A percentile compares a stretch with the other conserved stretches of the same genome.
phyloP scores from a whole-genome alignment of 2,888 invertebrate genomes.

The Pristionchus mayeri region DNA sequence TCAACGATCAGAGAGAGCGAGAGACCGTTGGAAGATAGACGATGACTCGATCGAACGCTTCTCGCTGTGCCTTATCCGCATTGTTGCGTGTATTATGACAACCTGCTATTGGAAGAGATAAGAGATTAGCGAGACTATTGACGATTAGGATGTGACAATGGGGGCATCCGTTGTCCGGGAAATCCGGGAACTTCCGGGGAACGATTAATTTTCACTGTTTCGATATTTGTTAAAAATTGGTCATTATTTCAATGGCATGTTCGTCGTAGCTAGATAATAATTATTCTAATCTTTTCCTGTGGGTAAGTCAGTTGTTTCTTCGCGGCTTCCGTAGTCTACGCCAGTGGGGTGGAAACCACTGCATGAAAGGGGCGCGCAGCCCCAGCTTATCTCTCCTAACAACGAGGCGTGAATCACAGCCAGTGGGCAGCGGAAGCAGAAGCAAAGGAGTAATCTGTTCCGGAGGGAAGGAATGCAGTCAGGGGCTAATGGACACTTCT shows the following conservation, averaged over 20 bases:
- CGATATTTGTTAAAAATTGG: no score
- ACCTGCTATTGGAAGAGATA: conserved; percentile 10
- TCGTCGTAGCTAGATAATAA: background rate
- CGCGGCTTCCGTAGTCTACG: background rate
- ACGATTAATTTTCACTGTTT: background rate
- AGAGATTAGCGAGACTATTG: background rate
- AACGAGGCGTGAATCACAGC: background rate
- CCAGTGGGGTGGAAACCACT: background rate
- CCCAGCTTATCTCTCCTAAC: background rate
- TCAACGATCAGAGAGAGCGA: no score
- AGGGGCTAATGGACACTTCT: conserved; percentile 12
- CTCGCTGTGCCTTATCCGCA: no score
- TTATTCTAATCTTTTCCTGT: background rate
- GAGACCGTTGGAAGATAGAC: no score
- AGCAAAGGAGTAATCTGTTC: background rate
- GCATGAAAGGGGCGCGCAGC: background rate
- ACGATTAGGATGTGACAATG: no score
- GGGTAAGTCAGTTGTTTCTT: no score
- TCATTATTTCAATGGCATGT: background rate
- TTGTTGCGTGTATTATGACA: conserved; percentile 36
- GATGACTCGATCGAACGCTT: no score
- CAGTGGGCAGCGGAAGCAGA: background rate
- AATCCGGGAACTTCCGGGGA: background rate
- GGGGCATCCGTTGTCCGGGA: no score
- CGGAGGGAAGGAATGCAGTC: background rate